Evolutionary conservation across 35 echinoderm and acorn worm genomes (phyloP), one percentile per base, ranked within the genome.

Genomic region (Anneissia japonica): DNA sequence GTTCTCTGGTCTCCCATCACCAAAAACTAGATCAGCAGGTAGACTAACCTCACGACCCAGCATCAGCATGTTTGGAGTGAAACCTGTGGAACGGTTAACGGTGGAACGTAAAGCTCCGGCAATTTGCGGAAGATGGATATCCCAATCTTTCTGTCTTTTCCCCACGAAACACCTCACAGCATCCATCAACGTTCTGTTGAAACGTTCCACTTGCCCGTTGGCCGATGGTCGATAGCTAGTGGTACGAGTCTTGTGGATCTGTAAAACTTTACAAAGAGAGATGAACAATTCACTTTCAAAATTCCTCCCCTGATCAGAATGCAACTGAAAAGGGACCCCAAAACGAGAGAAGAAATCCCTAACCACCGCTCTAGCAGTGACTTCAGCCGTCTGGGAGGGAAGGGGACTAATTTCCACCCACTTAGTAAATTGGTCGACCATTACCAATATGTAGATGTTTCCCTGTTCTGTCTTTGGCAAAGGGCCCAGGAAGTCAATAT

Each of bases 221-320:
- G 86, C 79, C 46, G 86, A 82, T 23, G 76, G 86, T 21, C 51
- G 38, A 73, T 88, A 88, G 30, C 38, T 79, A 13, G 46, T 88
- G 32, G 86, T 88, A 10, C 78, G 17, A 31, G 77, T 82, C 64
- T 36, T 36, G 33, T 36, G 56, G 21, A 84, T 84, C 46, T 72
- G 56, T 34, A 46, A 84, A 34, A 36, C 83, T 31, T 55, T 38
- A 85, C 37, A 85, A 26, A 85, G 11, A 14, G 74, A 19, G 0
- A 0, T 76, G 32, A 89, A 85, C 31, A 84, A 30, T 31, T 84
- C 75, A 75, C 89, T 91, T 40, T 86, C 73, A 56, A 90, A 90
- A 76, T 90, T 90, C 13, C 64, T 33, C 56, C 89, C 89, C 75
- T 86, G 89, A 38, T 90, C 89, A 11, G 89, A 74, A 34, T 64